Base-by-base conservation (phyloP, 2,797 vertebrate genomes). In the Antrozous pallidus region DNA sequence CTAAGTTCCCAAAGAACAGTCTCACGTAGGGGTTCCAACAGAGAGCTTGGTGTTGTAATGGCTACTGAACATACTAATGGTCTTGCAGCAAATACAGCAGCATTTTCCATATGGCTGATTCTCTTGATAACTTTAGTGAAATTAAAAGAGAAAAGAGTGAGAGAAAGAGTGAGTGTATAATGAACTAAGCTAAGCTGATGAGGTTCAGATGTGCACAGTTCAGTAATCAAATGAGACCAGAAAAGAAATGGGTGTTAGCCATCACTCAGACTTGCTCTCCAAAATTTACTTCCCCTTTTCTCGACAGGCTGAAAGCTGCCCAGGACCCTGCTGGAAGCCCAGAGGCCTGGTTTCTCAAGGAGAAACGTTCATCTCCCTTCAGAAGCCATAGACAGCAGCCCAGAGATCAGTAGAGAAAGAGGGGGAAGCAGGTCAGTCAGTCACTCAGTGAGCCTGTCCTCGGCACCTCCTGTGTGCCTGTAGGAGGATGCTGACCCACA, bases 1-100 rank as follows among this genome's bases (percentile, higher is more conserved):
- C 13, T 36, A 54, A 85, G 91, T 82, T 89, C 90, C 88, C 56
- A 91, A 67, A 94, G 90, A 79, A 85, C 28, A 20, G 2, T 85
- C 51, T 94, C 90, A 24, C 0, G 0, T 28, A 42, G 91, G 94
- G 88, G 90, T 95, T 95, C 67, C 51, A 16, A 88, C 11, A 83
- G 93, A 58, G 81, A 58, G 67, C 45, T 12, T 0, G 49, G 80
- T 71, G 51, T 70, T n/a, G 45, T 85, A 42, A 90, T 8, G 18
- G 91, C 51, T 49, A 33, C 28, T 1, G 6, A 8, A 24, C 74
- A 78, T 77, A 65, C n/a, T 65, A 90, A 94, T 0, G 1, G 81
- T 26, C 51, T 85, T 71, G 11, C 0, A 17, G 45, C 63, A 73
- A 89, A 83, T 6, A 20, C 0, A 36, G 56, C 14, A 67, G 28